Evolutionary conservation across 2,113 vertebrate genomes (phyloP), one percentile per base, ranked within the genome.

Genomic region (Ginglymostoma cirratum): DNA sequence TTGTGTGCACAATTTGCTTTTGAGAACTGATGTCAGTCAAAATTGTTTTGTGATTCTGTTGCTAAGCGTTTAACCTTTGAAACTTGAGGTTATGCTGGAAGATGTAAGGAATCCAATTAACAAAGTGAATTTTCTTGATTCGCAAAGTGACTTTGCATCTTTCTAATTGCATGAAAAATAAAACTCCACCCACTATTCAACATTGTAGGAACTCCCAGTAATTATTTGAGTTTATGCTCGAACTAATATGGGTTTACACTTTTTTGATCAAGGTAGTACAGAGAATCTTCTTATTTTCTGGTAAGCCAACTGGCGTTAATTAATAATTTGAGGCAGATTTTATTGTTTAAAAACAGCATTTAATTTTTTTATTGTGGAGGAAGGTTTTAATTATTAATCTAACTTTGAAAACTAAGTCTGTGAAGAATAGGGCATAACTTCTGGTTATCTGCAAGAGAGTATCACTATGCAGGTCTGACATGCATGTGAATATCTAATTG

Each of bases 41-140:
- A 5, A 17, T 76, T 70, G 12, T 48, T 66, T 70, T 70, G 24
- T 70, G 12, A 48, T 66, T 67, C 66, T 45, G 65, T 94, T 94
- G 67, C 38, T 70, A 70, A 45, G 93, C 8, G 23, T 24, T 70
- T 94, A 42, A 94, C n/a, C 90, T 94, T 94, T 94, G 90, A 94
- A 94, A 65, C 90, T 2, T 93, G 61, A 38, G 87, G 61, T 24
- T 42, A 24, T 95, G 67, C 23, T 95, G 69, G 21, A 72, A 69
- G 93, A 70, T 1, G 24, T 72, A 23, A 67, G 2, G 67, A 48
- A 30, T 95, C 24, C 38, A n/a, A 66, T 92, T 5, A 92, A 38
- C 19, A 48, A 14, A 95, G 94, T 52, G 42, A 69, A 52, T 14
- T 4, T 52, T 95, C 67, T 17, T 48, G 94, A 52, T 94, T 70